Percentiles rank a stretch among this genome's conserved stretches.
These are phyloP conservation scores for Eupsilia transversa DNA, from an alignment of 2,888 invertebrate genomes.

Conservation along the genomic window DNA sequence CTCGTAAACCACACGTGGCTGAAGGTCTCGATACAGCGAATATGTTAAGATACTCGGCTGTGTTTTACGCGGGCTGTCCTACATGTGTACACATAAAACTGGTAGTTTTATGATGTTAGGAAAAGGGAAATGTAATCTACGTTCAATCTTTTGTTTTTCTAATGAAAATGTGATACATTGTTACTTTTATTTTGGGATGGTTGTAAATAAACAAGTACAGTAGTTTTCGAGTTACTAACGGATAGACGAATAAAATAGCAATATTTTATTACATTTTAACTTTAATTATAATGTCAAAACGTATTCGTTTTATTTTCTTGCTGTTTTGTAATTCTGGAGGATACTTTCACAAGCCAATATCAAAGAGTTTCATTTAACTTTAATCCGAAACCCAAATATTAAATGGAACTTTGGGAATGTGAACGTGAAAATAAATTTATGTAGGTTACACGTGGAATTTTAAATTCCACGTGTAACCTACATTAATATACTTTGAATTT, in stretches of 20 bases:
- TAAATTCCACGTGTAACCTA: conserved; percentile 3
- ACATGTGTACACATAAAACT: conserved; percentile 43
- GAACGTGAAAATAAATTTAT: too few species aligned
- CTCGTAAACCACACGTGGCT: conserved; percentile 71
- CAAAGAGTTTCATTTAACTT: conserved; percentile 31
- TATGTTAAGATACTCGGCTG: conserved; percentile 45
- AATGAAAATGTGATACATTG: conserved; percentile 2
- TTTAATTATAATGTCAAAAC: background rate
- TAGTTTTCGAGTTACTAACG: background rate
- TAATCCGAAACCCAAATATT: conserved; percentile 21
- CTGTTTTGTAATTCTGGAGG: background rate
- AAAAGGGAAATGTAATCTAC: conserved; percentile 15
- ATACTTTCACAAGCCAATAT: conserved; percentile 7
- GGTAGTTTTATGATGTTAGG: conserved; percentile 39
- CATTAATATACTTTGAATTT: conserved; percentile 5
- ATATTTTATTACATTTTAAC: background rate
- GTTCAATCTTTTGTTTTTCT: conserved; percentile 8
- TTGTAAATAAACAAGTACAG: background rate
- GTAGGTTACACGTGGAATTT: background rate
- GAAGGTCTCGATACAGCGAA: conserved; percentile 54
- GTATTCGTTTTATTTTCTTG: background rate
- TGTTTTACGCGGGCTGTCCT: conserved; percentile 6
- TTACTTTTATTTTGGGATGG: background rate
- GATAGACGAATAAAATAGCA: background rate
- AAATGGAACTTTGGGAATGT: background rate